Conservation (phyloP, 64 coral and sea anemone species). For the Dendronephthya gigantea region DNA sequence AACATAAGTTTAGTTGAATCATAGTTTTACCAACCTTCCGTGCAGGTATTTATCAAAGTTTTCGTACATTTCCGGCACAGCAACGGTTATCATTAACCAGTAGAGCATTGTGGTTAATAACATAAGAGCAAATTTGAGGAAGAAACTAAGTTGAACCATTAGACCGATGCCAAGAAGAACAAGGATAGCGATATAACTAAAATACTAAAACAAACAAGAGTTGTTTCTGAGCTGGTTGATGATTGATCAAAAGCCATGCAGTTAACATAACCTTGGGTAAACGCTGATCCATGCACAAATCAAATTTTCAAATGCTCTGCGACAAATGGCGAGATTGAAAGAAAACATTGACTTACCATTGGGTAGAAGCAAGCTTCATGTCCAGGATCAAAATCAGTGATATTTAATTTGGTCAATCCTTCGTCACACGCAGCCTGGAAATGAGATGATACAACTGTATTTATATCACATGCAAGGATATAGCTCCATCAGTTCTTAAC, state of each 20-base stretch:
- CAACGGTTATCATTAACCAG: constrained; percentile 48
- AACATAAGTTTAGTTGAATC: background rate
- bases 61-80: constrained; percentile 23
- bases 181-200: constrained; percentile 75
- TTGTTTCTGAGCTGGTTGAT: no score
- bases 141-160: constrained; percentile 71
- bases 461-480: no score
- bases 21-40: background rate
- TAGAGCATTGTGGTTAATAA: constrained; percentile 37
- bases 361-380: background rate
- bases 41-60: constrained; percentile 63
- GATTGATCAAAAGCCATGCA: no score
- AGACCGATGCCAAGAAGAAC: constrained; percentile 66
- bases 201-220: no score
- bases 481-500: background rate
- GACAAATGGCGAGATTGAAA: no score
- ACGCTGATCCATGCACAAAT: no score
- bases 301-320: no score
- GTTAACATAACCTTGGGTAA: no score
- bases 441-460: background rate
- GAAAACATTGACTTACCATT: constrained; percentile 1
- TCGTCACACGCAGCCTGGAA: background rate
- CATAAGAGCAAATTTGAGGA: constrained; percentile 60
- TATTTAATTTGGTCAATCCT: background rate
- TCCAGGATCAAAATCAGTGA: background rate